Evolutionary conservation across 2,797 vertebrate genomes (phyloP).

Genomic region (Chanos chanos): DNA sequence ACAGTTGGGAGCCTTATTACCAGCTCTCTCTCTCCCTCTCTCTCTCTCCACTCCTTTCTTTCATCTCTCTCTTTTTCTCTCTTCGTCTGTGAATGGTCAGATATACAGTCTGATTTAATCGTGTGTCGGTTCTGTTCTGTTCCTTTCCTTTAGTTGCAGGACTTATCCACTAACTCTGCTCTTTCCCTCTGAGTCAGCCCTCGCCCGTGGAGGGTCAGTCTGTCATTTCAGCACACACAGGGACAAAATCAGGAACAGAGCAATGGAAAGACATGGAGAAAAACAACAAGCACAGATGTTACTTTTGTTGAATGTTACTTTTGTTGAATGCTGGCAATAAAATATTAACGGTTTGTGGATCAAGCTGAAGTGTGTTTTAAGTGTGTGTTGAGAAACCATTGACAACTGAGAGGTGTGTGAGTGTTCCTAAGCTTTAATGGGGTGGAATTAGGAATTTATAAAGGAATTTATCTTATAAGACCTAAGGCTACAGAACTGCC

Average conservation of each 20-base stretch:
- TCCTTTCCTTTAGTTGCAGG: no score
- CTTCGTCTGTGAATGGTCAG: constrained; percentile 48
- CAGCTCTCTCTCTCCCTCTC: not conserved
- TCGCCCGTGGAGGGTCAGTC: constrained; percentile 13
- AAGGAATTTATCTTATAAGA: no score
- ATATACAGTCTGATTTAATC: no score
- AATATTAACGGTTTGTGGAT: constrained; percentile 35
- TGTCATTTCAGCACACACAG: constrained; percentile 47
- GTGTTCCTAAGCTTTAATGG: no score
- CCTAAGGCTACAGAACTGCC: no score
- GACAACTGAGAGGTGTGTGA: not conserved
- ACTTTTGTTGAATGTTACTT: constrained; percentile 42
- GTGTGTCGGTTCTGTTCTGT: no score
- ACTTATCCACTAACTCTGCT: constrained; percentile 58
- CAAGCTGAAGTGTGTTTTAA: constrained; percentile 42
- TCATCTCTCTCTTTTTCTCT: not conserved
- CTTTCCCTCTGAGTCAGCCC: constrained; percentile 57
- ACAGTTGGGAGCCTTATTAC: no score
- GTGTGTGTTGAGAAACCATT: not conserved
- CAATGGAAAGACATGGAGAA: constrained; percentile 25
- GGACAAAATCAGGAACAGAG: constrained; percentile 13
- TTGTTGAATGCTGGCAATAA: constrained; percentile 31
- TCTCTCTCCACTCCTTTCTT: not conserved
- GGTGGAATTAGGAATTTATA: no score
- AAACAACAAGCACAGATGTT: constrained; percentile 43